Evolutionary conservation across 2,797 vertebrate species (phyloP).

Genomic region (Melanotaenia pygmaea): DNA sequence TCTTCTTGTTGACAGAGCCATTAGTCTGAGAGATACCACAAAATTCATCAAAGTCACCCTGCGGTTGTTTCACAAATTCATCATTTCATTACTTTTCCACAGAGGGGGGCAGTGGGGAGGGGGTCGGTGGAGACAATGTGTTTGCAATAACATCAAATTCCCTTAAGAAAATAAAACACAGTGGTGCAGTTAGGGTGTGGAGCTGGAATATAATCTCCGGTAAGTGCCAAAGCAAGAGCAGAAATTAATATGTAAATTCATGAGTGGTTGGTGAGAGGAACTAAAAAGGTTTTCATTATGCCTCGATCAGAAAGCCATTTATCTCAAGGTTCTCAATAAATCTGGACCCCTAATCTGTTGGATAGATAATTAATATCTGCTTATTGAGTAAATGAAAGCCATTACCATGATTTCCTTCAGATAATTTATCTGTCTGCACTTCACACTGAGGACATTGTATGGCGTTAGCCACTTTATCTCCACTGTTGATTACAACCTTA

Average conservation of each 20-base stretch:
- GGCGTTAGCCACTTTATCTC: constrained; percentile 53
- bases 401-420: constrained; percentile 77
- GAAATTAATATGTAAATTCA: constrained; percentile 65
- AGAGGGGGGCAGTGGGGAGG: constrained; percentile 29
- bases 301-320: constrained; percentile 77
- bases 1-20: constrained; percentile 78
- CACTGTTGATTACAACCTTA: constrained; percentile 60
- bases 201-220: constrained; percentile 34
- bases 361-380: constrained; percentile 82
- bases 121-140: constrained; percentile 12
- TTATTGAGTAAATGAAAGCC: constrained; percentile 83
- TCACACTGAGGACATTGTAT: constrained; percentile 55
- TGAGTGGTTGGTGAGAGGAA: constrained; percentile 53
- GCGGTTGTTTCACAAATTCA: constrained; percentile 77
- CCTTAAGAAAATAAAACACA: constrained; percentile 50
- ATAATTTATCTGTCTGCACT: constrained; percentile 73
- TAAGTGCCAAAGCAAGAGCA: constrained; percentile 48
- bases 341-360: constrained; percentile 69
- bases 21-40: constrained; percentile 78
- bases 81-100: constrained; percentile 77
- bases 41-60: constrained; percentile 80
- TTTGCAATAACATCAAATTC: constrained; percentile 60
- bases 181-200: constrained; percentile 30
- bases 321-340: constrained; percentile 71
- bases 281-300: constrained; percentile 76